A percentile compares a stretch with the other conserved stretches of the same genome.
Conservation (phyloP, 92 coral and sea anemone genomes). For the Phymanthus crucifer region DNA sequence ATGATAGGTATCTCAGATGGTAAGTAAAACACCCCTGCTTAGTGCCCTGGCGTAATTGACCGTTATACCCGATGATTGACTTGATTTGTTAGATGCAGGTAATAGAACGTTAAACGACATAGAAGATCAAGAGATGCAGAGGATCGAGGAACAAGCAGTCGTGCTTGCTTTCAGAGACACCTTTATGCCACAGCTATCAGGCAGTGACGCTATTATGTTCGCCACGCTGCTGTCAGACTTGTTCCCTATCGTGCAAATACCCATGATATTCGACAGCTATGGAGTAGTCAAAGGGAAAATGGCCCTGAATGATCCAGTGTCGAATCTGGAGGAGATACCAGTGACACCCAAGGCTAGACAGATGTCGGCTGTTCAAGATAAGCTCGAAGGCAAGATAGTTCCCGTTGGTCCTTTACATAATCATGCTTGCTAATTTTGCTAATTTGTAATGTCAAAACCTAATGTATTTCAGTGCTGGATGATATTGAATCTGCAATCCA, state of each 20-base stretch:
- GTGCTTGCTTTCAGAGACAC: slow-evolving; percentile 86
- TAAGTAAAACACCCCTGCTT: slow-evolving; percentile 10
- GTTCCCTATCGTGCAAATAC: slow-evolving; percentile 81
- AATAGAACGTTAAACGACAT: slow-evolving; percentile 16
- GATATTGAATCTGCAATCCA: slow-evolving; percentile 78
- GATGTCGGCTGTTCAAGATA: slow-evolving; percentile 25
- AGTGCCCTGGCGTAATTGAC: not conserved
- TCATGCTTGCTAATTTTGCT: not conserved
- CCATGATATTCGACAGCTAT: slow-evolving; percentile 81
- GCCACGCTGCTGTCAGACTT: slow-evolving; percentile 82
- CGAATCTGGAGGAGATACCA: slow-evolving; percentile 81
- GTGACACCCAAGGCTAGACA: slow-evolving; percentile 43
- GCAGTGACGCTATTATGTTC: slow-evolving; percentile 89
- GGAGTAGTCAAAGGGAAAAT: slow-evolving; percentile 60
- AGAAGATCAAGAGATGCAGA: slow-evolving; percentile 43
- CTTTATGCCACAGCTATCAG: slow-evolving; percentile 81
- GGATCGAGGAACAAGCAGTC: slow-evolving; percentile 76
- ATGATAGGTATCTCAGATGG: slow-evolving; percentile 43
- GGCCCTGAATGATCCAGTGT: slow-evolving; percentile 73
- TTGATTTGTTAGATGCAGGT: slow-evolving; percentile 11
- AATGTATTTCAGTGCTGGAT: slow-evolving; percentile 47
- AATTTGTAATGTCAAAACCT: not conserved
- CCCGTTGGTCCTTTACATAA: too few relatives aligned
- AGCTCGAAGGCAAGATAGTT: slow-evolving; percentile 28
- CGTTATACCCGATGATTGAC: not conserved